These are phyloP conservation scores for Hypotaenidia okinawae DNA, from an alignment of 2,797 vertebrate species.

Conservation along the genomic window DNA sequence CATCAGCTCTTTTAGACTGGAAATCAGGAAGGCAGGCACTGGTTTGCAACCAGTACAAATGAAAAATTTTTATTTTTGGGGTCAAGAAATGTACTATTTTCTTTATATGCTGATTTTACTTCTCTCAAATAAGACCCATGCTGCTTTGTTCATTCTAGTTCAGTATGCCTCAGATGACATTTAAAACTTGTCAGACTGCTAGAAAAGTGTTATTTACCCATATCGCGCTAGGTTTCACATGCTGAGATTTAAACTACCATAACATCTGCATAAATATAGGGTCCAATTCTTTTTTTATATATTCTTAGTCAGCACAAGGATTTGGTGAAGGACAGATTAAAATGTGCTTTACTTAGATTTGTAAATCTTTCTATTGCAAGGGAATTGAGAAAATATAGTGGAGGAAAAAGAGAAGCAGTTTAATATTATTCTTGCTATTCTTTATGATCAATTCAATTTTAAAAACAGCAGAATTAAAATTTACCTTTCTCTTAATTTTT, in stretches of 20 bases:
- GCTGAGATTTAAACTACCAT: not conserved
- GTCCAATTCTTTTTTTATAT: not conserved
- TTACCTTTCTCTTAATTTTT: not conserved
- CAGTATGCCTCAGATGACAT: not conserved
- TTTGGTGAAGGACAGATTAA: not conserved
- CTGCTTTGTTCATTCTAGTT: not conserved
- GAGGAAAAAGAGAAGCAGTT: not conserved
- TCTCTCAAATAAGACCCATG: not conserved
- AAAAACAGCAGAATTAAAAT: not conserved
- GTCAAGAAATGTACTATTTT: not conserved
- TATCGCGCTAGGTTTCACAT: not conserved
- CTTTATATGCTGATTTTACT: not conserved
- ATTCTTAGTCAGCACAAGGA: not conserved
- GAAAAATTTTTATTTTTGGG: not conserved
- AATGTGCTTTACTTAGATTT: not conserved
- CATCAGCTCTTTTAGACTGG: not conserved
- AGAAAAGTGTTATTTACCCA: not conserved
- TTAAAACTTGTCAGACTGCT: not conserved
- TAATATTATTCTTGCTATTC: not conserved
- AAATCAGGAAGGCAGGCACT: not conserved
- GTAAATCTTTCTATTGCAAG: not conserved
- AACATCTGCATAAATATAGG: not conserved
- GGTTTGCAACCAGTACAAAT: not conserved
- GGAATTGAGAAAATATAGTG: not conserved
- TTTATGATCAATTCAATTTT: not conserved